Evolutionary conservation across 2,888 invertebrate species (phyloP).

Genomic region (Drosophila atripex): DNA sequence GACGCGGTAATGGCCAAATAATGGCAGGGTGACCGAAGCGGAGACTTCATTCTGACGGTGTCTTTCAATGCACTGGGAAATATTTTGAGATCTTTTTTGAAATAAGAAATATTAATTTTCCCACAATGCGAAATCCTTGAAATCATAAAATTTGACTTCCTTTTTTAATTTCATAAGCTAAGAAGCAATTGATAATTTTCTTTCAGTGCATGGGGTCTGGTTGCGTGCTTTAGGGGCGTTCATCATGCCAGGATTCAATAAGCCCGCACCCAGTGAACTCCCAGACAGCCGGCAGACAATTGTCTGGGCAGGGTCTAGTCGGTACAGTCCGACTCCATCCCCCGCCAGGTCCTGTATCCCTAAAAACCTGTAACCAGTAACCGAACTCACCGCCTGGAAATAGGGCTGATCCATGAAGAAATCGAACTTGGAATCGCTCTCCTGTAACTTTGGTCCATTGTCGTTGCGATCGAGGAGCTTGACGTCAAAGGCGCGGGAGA

Average conservation of each 20-base stretch:
- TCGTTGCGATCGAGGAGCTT: slow-evolving; percentile 94
- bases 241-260: slow-evolving; percentile 70
- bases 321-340: not conserved
- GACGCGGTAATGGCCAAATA: slow-evolving; percentile 70
- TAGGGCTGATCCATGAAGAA: slow-evolving; percentile 81
- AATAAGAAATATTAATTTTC: too few relatives aligned
- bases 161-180: too few relatives aligned
- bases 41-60: slow-evolving; percentile 4
- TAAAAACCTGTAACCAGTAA: not conserved
- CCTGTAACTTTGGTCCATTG: slow-evolving; percentile 91
- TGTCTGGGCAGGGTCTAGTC: slow-evolving; percentile 55
- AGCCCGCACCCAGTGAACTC: slow-evolving; percentile 61
- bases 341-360: not conserved
- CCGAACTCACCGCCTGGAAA: slow-evolving; percentile 79
- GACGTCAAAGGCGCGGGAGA: slow-evolving; percentile 75
- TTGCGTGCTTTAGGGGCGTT: slow-evolving; percentile 65
- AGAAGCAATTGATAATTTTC: not conserved
- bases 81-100: not conserved
- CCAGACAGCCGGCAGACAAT: slow-evolving; percentile 63
- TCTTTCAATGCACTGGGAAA: slow-evolving; percentile 4
- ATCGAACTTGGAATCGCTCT: slow-evolving; percentile 80
- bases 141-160: too few relatives aligned
- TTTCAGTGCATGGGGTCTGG: not conserved
- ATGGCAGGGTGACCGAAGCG: slow-evolving; percentile 37
- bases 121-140: too few relatives aligned